Base-by-base conservation (phyloP, 2,113 vertebrate genomes). In the Burhinus bistriatus region DNA sequence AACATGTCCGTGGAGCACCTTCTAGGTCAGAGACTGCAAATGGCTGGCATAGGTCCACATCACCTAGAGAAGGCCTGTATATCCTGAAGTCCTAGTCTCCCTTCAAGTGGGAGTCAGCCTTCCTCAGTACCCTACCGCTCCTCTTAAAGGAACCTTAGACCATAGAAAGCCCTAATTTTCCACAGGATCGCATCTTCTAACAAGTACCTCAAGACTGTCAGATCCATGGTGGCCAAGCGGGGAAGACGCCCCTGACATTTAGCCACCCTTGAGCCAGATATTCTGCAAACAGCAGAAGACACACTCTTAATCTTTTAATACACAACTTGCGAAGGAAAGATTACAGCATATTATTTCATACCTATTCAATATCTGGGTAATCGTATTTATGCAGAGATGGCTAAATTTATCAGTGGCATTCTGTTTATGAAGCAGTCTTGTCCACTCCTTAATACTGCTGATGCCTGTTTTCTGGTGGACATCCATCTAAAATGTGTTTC, bases 121-220 rank as follows among this genome's bases (percentile, higher is more conserved):
- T 76, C 70, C 34, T 61, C 47, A 55, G 61, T 17, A 85, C 13
- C 14, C 36, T 64, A 20, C 22, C 38, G 49, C 78, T 93, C 38
- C 75, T 29, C 40, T 40, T 44, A 42, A 84, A 85, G 44, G 40
- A 87, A 58, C 36, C 21, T 25, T 5, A 4, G 36, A 40, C 82
- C 84, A 9, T 8, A 82, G 54, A 78, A 79, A 92, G 38, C 78
- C 69, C 64, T 52, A 9, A 15, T 89, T 70, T 81, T 70, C 73
- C 81, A 89, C 42, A 66, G 55, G 45, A 54, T 40, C 49, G 10
- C 40, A 76, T 57, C 77, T 59, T 66, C 36, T 21, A 45, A 42
- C 12, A 83, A 86, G 62, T 4, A 87, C 29, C 22, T n/a, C 0
- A 0, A 87, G 52, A 42, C 25, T 22, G 1, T 2, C 1, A 3